phyloP scores from a whole-genome alignment of 2,797 vertebrate species.

The Novumbra hubbsi region DNA sequence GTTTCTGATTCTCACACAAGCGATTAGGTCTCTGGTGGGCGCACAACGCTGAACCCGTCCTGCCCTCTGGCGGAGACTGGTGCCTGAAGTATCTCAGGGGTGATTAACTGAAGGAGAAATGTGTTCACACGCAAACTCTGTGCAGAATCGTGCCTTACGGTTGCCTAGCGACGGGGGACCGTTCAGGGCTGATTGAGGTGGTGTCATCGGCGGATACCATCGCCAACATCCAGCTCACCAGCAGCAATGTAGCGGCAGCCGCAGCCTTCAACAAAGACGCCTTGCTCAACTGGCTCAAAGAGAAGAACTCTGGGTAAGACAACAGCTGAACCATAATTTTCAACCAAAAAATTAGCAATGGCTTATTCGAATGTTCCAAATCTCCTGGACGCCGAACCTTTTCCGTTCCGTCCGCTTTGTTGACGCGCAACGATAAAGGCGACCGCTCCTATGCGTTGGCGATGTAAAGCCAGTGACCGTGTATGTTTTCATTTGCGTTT shows the following conservation, averaged over 20 bases:
- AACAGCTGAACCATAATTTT: neutral
- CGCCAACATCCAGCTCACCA: conserved; percentile 97
- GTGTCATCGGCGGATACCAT: conserved; percentile 95
- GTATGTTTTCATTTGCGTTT: too few species aligned
- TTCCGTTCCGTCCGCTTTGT: neutral
- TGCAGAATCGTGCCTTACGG: conserved; percentile 94
- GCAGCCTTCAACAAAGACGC: conserved; percentile 99
- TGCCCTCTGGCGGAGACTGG: too few species aligned
- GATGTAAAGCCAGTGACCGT: neutral
- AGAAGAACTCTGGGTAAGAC: conserved; percentile 90
- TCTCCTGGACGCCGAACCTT: neutral
- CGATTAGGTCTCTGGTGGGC: too few species aligned
- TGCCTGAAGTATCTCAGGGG: neutral
- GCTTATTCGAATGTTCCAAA: neutral
- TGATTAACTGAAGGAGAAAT: neutral
- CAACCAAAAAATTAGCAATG: neutral
- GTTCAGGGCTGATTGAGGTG: conserved; percentile 93
- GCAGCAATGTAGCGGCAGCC: conserved; percentile 93
- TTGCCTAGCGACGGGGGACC: conserved; percentile 96
- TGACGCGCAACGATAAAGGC: neutral
- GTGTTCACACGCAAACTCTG: neutral
- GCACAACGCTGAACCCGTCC: neutral
- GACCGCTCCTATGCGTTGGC: neutral
- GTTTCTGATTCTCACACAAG: too few species aligned
- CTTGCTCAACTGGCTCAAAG: conserved; percentile 97